phyloP scores from a whole-genome alignment of 2,113 vertebrate species.

The Gambusia affinis region DNA sequence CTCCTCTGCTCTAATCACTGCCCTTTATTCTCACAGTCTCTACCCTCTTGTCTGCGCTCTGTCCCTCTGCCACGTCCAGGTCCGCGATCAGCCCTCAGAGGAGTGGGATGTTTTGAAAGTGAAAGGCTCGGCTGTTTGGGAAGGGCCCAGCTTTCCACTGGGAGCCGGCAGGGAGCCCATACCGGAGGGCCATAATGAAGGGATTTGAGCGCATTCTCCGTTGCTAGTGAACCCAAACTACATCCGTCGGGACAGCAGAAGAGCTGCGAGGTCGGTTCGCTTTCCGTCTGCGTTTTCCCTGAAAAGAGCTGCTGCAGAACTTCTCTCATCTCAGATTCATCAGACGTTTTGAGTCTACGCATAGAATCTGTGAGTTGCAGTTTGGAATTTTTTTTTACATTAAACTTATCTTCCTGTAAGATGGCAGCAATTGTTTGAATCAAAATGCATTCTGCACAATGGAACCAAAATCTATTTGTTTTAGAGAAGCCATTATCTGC shows the following conservation, averaged over 20 bases:
- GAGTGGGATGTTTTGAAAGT: slow-evolving; percentile 21
- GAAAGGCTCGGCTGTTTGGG: slow-evolving; percentile 21
- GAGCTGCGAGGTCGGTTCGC: slow-evolving; percentile 53
- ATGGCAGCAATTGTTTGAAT: background rate
- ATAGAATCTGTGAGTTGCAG: too few relatives aligned
- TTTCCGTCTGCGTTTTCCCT: background rate
- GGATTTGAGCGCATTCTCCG: slow-evolving; percentile 37
- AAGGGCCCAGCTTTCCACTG: slow-evolving; percentile 8
- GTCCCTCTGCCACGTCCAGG: background rate
- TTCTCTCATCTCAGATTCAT: background rate
- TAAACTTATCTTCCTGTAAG: background rate
- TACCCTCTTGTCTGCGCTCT: slow-evolving; percentile 1
- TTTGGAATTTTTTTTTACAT: background rate
- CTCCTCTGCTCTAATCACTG: slow-evolving; percentile 4
- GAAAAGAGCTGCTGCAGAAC: slow-evolving; percentile 50
- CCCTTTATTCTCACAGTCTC: background rate
- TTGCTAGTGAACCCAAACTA: slow-evolving; percentile 25
- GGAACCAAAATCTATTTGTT: background rate
- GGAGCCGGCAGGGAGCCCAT: slow-evolving; percentile 46
- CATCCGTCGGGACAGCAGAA: slow-evolving; percentile 22
- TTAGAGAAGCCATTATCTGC: background rate
- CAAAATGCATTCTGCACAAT: background rate
- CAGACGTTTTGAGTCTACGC: background rate
- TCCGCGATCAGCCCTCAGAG: background rate
- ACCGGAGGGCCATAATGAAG: slow-evolving; percentile 52